These are phyloP conservation scores for Amphipoea oculea DNA, from an alignment of 2,888 invertebrate genomes.

Conservation along the genomic window DNA sequence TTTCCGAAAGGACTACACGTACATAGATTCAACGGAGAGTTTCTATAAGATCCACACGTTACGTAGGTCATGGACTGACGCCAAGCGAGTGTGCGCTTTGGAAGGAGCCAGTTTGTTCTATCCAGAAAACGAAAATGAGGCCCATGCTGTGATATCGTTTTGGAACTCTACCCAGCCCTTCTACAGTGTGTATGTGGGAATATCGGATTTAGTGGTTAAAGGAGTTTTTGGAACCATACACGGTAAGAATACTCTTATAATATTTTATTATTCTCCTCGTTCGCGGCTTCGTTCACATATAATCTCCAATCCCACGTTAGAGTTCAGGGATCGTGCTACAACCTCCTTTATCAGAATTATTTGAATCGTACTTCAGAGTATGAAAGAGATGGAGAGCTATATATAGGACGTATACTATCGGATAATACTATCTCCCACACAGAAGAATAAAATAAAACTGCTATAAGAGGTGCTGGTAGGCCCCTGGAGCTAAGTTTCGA, in stretches of 20 bases:
- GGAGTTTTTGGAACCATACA: constrained; percentile 40
- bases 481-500: too few relatives aligned
- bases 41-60: constrained; percentile 84
- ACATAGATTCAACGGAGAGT: constrained; percentile 70
- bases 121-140: constrained; percentile 72
- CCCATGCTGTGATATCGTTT: constrained; percentile 68
- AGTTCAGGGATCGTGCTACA: neutral
- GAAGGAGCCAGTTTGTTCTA: constrained; percentile 82
- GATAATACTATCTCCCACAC: too few relatives aligned
- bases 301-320: neutral
- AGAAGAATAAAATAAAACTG: too few relatives aligned
- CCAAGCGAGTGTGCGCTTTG: constrained; percentile 74
- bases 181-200: constrained; percentile 18
- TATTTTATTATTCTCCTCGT: neutral
- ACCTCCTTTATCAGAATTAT: neutral
- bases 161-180: constrained; percentile 38
- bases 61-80: constrained; percentile 77
- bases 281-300: neutral
- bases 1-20: constrained; percentile 82
- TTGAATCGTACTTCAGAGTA: neutral
- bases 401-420: neutral
- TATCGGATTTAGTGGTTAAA: constrained; percentile 40
- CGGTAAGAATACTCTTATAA: constrained; percentile 22
- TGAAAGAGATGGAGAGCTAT: neutral
- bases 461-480: too few relatives aligned